These are phyloP conservation scores for Tonatia bakeri DNA, from an alignment of 2,113 vertebrate species.

Conservation along the genomic window DNA sequence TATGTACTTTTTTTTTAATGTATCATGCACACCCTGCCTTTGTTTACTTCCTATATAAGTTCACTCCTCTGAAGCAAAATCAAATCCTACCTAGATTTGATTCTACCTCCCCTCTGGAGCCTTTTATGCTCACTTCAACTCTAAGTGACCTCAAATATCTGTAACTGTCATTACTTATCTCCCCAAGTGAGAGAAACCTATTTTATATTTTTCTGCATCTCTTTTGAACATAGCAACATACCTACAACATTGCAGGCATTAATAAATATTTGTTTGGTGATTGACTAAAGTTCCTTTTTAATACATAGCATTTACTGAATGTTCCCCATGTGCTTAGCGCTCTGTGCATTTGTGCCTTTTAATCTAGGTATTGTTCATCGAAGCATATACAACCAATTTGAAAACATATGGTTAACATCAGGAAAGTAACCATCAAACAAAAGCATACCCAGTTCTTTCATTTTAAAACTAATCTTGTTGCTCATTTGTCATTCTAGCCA, in stretches of 20 bases:
- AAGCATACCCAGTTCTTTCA: background rate
- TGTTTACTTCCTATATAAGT: background rate
- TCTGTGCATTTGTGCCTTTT: background rate
- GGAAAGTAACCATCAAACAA: background rate
- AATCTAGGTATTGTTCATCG: background rate
- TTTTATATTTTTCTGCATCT: slow-evolving; percentile 8
- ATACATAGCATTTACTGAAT: background rate
- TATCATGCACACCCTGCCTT: background rate
- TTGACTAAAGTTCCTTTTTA: background rate
- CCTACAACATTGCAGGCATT: background rate
- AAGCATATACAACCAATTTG: background rate
- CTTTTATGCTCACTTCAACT: background rate
- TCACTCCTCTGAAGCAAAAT: background rate
- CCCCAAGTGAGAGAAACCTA: background rate
- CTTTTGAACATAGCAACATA: background rate
- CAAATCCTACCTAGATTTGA: background rate
- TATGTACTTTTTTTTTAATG: background rate
- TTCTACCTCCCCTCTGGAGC: background rate
- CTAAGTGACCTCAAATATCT: background rate
- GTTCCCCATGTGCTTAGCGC: background rate
- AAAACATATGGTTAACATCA: background rate
- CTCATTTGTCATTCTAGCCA: background rate
- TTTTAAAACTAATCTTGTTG: background rate
- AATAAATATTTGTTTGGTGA: background rate
- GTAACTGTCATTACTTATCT: background rate